Conservation (phyloP, 2,888 invertebrate species). For the Cosmopolites sordidus region DNA sequence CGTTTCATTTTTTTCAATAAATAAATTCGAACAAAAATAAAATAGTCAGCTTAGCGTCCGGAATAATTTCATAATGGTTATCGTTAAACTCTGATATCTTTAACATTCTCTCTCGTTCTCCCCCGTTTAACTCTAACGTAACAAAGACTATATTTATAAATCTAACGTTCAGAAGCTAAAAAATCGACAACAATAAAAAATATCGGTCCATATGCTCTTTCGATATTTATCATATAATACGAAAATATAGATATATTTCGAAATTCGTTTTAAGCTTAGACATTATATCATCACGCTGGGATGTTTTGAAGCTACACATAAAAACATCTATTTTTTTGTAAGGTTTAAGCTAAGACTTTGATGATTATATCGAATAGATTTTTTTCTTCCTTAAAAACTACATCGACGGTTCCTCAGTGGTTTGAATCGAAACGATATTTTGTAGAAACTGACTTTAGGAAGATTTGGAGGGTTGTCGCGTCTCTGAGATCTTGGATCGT, state of each 20-base stretch:
- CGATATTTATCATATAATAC: conserved; percentile 40
- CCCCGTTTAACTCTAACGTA: conserved; percentile 35
- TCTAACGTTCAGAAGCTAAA: conserved; percentile 34
- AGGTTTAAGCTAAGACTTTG: background rate
- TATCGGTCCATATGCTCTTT: conserved; percentile 36
- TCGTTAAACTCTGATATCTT: conserved; percentile 35
- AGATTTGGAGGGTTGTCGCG: too few relatives aligned
- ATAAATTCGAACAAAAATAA: background rate
- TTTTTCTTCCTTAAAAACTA: conserved; percentile 26
- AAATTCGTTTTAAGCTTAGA: conserved; percentile 38
- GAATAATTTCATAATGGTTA: conserved; percentile 1
- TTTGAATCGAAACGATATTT: background rate
- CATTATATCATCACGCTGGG: conserved; percentile 34
- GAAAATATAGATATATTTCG: conserved; percentile 47
- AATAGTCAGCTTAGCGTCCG: background rate
- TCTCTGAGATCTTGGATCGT: too few relatives aligned
- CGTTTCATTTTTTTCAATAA: background rate
- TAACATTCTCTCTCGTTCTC: conserved; percentile 35
- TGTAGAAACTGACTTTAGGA: background rate
- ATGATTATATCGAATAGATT: conserved; percentile 16
- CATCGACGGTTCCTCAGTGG: background rate
- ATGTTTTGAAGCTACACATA: conserved; percentile 46
- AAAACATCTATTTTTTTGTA: conserved; percentile 29
- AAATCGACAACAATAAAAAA: conserved; percentile 41
- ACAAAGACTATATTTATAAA: conserved; percentile 37